These are phyloP conservation scores for Cepphus grylle DNA, from an alignment of 2,113 vertebrate species.

Conservation along the genomic window DNA sequence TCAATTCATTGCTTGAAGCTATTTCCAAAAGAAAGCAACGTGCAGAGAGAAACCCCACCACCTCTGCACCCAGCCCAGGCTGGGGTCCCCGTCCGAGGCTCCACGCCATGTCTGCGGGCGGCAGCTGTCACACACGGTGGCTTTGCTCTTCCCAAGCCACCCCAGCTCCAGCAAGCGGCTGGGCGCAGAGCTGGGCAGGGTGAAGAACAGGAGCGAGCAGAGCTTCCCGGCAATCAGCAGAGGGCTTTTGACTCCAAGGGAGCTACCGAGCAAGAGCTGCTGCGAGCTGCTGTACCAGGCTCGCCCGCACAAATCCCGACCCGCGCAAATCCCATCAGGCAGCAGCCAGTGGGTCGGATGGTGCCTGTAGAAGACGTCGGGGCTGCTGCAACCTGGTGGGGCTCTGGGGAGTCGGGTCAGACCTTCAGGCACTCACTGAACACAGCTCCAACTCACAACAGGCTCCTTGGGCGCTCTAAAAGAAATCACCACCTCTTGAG, in stretches of 20 bases:
- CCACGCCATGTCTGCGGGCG: rapidly evolving
- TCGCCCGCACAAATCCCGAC: neutral
- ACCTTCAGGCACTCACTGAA: neutral
- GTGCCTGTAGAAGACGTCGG: rapidly evolving
- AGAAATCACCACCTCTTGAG: neutral
- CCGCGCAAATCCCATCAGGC: rapidly evolving
- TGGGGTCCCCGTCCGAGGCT: rapidly evolving
- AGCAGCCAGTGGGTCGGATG: rapidly evolving
- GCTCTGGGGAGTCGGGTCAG: neutral
- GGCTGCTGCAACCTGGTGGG: neutral
- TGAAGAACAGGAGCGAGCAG: neutral
- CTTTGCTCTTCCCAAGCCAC: neutral
- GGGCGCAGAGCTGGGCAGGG: neutral
- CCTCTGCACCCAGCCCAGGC: neutral
- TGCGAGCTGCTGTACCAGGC: rapidly evolving
- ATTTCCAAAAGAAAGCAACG: neutral
- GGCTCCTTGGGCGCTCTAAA: neutral
- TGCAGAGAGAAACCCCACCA: rapidly evolving
- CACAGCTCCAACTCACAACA: rapidly evolving
- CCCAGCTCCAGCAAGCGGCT: neutral
- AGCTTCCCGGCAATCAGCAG: neutral
- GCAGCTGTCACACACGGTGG: neutral
- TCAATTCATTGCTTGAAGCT: neutral
- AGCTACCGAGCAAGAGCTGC: neutral
- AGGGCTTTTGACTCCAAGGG: neutral